Evolutionary conservation across 1,140 invertebrate species (phyloP), one percentile per base, ranked within the genome.

Genomic region (Diuraphis noxia): DNA sequence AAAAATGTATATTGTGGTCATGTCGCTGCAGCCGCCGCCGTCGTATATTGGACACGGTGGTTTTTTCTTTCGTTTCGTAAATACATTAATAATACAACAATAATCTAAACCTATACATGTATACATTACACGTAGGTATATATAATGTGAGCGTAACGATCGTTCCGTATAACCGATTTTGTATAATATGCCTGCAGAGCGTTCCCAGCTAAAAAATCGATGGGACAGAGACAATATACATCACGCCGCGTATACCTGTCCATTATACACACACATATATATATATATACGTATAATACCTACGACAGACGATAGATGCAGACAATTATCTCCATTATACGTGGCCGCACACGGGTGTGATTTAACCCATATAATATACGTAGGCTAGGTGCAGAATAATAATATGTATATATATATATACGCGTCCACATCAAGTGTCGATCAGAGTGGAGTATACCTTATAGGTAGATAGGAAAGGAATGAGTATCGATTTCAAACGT

Each of bases 141-240:
- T 72, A 72, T 72, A 72, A 72, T 72, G 56, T 34, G 56, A 72
- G 56, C 56, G 30, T 72, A 72, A 72, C 56, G 56, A 72, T 72
- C 56, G 56, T 72, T 72, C 56, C 56, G 56, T 72, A 72, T 72
- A 72, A 72, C 56, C 56, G 56, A 72, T 72, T 72, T 72, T n/a
- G 56, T n/a, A 72, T 72, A 72, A n/a, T n/a, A n/a, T 34, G 56
- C 30, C 30, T 72, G 56, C n/a, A n/a, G 30, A 72, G 30, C 56
- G 56, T 72, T 72, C 56, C 56, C 56, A 72, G 56, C 56, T n/a
- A 72, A 72, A 49, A n/a, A 72, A 72, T 72, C 56, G 56, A 72
- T n/a, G 56, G 56, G 30, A n/a, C 56, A n/a, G 56, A 72, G 56
- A 72, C 56, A 72, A 72, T 72, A 72, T n/a, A n/a, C n/a, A n/a